phyloP scores from a whole-genome alignment of 2,113 vertebrate genomes.

The Macaca mulatta region DNA sequence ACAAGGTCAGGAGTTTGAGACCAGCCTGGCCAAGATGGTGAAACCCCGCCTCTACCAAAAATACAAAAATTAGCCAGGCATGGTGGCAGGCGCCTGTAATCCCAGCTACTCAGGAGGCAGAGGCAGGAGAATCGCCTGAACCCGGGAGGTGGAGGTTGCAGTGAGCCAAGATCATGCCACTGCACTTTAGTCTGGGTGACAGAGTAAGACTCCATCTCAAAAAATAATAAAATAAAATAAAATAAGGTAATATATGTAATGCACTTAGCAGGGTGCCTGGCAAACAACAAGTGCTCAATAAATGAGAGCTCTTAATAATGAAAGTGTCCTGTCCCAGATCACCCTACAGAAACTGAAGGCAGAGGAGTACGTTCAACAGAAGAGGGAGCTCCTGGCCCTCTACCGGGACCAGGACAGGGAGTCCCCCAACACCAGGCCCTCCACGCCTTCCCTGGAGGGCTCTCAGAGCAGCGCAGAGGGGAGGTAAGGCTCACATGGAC shows the following conservation, averaged over 20 bases:
- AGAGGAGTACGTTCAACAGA: slow-evolving; percentile 66
- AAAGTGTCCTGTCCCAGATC: neutral
- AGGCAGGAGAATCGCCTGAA: too few species aligned
- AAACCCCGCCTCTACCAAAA: too few species aligned
- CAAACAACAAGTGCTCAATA: neutral
- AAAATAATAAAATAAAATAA: neutral
- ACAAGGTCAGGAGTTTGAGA: too few species aligned
- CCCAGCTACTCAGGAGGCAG: too few species aligned
- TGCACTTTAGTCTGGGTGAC: too few species aligned
- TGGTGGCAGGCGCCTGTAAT: too few species aligned
- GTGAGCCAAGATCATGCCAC: too few species aligned
- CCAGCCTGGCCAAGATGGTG: too few species aligned
- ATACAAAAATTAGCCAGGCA: too few species aligned
- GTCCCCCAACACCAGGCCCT: slow-evolving; percentile 46
- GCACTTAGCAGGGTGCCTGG: neutral
- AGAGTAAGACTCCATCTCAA: too few species aligned
- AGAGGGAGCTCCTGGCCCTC: slow-evolving; percentile 72
- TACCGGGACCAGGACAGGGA: slow-evolving; percentile 39
- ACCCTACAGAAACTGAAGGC: slow-evolving; percentile 70
- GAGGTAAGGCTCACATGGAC: slow-evolving; percentile 50
- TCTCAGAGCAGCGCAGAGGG: slow-evolving; percentile 58
- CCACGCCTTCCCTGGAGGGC: slow-evolving; percentile 47
- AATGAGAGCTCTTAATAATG: neutral
- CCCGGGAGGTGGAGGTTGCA: too few species aligned
- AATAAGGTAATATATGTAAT: neutral